Conservation (phyloP, 2,113 vertebrate species). For the Aspiorhynchus laticeps region DNA sequence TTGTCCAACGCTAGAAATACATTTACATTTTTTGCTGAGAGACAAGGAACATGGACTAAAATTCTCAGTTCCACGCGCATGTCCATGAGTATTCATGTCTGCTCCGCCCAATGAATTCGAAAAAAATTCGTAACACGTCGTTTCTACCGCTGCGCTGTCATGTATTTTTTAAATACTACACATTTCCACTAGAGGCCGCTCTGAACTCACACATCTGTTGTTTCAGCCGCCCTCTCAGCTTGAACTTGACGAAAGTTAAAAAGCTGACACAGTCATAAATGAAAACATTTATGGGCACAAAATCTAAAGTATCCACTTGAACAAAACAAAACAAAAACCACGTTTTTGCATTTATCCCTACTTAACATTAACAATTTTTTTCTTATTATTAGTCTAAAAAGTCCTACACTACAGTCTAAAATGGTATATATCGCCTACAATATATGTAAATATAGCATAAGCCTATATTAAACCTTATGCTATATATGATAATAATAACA, state of each 20-base stretch:
- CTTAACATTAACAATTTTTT: not conserved
- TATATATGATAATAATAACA: not conserved
- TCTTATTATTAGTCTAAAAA: not conserved
- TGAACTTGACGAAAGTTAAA: constrained; percentile 10
- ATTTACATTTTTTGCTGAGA: no score
- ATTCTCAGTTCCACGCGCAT: no score
- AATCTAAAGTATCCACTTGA: not conserved
- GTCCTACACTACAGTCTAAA: not conserved
- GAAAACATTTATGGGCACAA: not conserved
- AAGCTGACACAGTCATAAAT: not conserved
- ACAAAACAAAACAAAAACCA: not conserved
- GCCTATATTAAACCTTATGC: not conserved
- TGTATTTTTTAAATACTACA: not conserved
- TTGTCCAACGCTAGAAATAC: no score
- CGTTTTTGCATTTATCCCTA: not conserved
- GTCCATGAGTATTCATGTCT: no score
- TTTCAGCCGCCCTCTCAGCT: not conserved
- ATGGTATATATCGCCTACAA: not conserved
- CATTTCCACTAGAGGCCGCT: constrained; percentile 13
- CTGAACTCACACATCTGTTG: not conserved
- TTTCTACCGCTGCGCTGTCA: not conserved
- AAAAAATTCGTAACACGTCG: no score
- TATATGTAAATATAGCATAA: not conserved
- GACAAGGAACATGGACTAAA: no score
- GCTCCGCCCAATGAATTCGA: no score